Conservation (phyloP, 2,113 vertebrate genomes). For the Xiphophorus maculatus region DNA sequence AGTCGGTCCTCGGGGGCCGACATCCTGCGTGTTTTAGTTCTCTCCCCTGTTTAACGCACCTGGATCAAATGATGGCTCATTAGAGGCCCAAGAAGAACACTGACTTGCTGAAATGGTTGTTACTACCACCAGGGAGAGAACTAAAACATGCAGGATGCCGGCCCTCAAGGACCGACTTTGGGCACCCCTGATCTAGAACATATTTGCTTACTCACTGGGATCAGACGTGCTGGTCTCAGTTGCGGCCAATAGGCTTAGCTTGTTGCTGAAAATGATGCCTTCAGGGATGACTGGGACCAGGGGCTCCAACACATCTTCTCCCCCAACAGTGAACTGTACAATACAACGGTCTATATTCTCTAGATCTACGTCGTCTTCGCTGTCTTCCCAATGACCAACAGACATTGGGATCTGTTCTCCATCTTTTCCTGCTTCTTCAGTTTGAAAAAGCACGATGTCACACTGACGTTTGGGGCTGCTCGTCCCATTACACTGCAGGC, state of each 20-base stretch:
- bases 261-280: background rate
- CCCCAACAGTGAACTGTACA: conserved; percentile 57
- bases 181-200: too few relatives aligned
- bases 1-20: too few relatives aligned
- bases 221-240: conserved; percentile 38
- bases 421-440: conserved; percentile 25
- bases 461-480: conserved; percentile 46
- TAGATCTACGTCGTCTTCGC: conserved; percentile 15
- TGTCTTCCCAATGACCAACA: conserved; percentile 8
- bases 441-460: conserved; percentile 65
- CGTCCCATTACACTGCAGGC: conserved; percentile 26
- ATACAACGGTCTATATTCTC: conserved; percentile 45
- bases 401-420: background rate
- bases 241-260: background rate
- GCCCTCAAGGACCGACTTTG: too few relatives aligned
- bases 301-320: conserved; percentile 16
- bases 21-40: too few relatives aligned
- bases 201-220: conserved; percentile 69
- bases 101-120: too few relatives aligned
- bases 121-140: too few relatives aligned
- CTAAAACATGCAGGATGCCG: too few relatives aligned
- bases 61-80: too few relatives aligned
- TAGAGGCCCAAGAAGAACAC: too few relatives aligned
- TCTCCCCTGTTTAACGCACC: too few relatives aligned
- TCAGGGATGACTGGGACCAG: conserved; percentile 5